These are phyloP conservation scores for Zootermopsis nevadensis DNA, from an alignment of 2,888 invertebrate genomes.

Conservation along the genomic window DNA sequence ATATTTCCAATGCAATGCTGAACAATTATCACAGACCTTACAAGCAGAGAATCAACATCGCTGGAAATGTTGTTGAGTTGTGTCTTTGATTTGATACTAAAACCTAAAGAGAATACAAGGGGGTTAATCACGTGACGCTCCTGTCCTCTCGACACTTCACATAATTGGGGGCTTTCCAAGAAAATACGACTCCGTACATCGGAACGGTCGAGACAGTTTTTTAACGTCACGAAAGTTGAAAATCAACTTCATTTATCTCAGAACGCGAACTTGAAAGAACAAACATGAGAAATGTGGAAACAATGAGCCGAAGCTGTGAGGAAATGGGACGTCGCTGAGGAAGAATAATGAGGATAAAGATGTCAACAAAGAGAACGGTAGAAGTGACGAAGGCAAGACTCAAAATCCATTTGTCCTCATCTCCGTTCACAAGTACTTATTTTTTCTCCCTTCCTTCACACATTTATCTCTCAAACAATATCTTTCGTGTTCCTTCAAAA, in stretches of 20 bases:
- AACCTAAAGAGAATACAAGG: neutral
- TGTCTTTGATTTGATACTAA: neutral
- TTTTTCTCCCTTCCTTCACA: neutral
- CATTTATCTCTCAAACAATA: neutral
- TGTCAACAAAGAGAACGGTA: neutral
- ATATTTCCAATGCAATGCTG: too few species aligned
- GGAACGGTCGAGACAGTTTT: neutral
- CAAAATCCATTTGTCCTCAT: neutral
- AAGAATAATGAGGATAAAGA: conserved; percentile 1
- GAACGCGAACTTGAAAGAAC: neutral
- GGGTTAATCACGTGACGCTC: too few species aligned
- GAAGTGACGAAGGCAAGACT: neutral
- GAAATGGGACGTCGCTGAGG: neutral
- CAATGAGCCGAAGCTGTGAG: neutral
- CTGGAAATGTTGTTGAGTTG: neutral
- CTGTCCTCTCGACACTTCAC: neutral
- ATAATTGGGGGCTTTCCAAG: neutral
- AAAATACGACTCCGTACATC: neutral
- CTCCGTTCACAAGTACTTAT: neutral
- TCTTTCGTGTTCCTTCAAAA: neutral
- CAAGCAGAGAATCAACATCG: too few species aligned
- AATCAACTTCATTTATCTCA: neutral
- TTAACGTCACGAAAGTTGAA: neutral
- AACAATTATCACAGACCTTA: too few species aligned
- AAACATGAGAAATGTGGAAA: neutral